phyloP scores from a whole-genome alignment of 2,113 vertebrate genomes.

The Halcyon malimbica region DNA sequence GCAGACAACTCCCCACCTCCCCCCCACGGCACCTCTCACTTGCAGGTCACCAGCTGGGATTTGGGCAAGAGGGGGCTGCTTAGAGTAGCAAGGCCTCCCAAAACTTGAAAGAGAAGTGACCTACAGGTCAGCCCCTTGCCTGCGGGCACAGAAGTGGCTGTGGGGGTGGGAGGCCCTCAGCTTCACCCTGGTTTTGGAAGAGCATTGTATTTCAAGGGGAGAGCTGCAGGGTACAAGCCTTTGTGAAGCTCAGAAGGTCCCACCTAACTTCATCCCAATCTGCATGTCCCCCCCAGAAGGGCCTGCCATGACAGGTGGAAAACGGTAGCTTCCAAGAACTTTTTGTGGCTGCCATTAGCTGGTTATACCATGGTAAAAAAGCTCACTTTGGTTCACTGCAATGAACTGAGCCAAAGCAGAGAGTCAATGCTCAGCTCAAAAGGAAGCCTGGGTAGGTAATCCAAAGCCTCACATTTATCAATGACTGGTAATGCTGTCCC shows the following conservation, averaged over 20 bases:
- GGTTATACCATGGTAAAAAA: background rate
- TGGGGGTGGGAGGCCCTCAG: accelerated
- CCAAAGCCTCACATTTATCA: background rate
- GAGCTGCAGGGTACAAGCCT: background rate
- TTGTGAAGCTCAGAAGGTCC: background rate
- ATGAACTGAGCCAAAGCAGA: background rate
- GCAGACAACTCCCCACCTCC: background rate
- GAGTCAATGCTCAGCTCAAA: background rate
- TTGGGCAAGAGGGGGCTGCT: background rate
- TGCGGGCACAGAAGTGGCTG: background rate
- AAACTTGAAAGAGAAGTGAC: background rate
- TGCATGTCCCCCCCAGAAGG: background rate
- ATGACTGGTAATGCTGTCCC: background rate
- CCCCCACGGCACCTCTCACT: background rate
- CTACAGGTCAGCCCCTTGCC: background rate
- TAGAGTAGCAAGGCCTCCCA: accelerated
- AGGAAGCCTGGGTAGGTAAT: background rate
- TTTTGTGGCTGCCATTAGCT: background rate
- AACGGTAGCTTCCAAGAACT: background rate
- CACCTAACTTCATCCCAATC: background rate
- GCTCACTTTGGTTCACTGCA: background rate
- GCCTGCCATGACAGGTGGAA: background rate
- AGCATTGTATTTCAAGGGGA: background rate
- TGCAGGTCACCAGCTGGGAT: background rate
- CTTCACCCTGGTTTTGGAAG: background rate